Evolutionary conservation across 2,113 vertebrate genomes (phyloP).

Genomic region (Lonchura striata): DNA sequence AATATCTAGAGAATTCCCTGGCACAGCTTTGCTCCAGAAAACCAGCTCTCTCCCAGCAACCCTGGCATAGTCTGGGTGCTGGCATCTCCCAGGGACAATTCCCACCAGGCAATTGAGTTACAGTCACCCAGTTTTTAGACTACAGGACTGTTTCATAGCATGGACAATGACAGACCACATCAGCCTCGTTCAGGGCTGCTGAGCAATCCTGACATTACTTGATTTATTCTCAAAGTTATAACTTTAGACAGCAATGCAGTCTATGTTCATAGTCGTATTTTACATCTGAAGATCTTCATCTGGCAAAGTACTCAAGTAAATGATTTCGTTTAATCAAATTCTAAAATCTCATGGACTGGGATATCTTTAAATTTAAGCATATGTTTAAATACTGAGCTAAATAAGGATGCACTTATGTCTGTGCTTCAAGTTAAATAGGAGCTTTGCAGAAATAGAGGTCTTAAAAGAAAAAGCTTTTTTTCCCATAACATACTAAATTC

Average conservation of each 20-base stretch:
- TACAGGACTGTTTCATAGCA: background rate
- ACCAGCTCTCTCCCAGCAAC: background rate
- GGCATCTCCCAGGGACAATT: background rate
- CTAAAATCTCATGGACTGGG: background rate
- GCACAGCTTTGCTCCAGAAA: background rate
- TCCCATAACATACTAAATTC: background rate
- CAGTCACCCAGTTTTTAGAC: background rate
- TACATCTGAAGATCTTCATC: background rate
- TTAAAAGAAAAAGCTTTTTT: background rate
- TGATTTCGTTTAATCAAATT: background rate
- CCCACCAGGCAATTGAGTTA: background rate
- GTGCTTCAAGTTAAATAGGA: background rate
- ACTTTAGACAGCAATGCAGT: background rate
- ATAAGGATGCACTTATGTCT: background rate
- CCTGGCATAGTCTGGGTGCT: background rate
- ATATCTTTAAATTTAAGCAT: background rate
- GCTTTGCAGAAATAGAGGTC: background rate
- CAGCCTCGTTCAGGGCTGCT: background rate
- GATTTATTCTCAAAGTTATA: background rate
- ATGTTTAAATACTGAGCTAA: slow-evolving; percentile 9
- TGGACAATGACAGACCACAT: background rate
- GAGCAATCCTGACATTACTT: background rate
- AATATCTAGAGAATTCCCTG: background rate
- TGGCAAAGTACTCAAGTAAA: background rate
- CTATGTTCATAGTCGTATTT: background rate